A percentile compares a stretch with the other conserved stretches of the same genome.
Conservation (phyloP, 2,888 invertebrate genomes). For the Caenorhabditis afra region DNA sequence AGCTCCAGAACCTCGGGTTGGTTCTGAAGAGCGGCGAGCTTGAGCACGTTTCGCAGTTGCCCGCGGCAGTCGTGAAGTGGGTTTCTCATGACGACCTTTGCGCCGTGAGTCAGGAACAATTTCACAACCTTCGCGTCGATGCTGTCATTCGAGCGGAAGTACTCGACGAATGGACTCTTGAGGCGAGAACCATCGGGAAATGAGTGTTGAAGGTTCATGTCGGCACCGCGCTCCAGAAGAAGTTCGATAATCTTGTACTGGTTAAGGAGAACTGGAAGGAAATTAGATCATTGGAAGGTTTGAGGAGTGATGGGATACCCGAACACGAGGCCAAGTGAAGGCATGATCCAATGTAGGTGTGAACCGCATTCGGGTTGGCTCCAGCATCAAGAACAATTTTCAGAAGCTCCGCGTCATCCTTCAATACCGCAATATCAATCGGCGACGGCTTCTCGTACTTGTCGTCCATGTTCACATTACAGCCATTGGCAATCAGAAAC, state of each 20-base stretch:
- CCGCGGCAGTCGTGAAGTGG: constrained; percentile 73
- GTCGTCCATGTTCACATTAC: constrained; percentile 84
- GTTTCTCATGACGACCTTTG: constrained; percentile 70
- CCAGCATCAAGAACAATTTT: constrained; percentile 81
- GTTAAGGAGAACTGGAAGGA: constrained; percentile 68
- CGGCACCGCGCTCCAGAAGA: constrained; percentile 72
- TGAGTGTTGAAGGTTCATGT: constrained; percentile 72
- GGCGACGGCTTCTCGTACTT: constrained; percentile 87
- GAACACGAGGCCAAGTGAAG: constrained; percentile 82
- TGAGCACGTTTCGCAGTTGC: constrained; percentile 74
- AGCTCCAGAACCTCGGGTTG: constrained; percentile 69
- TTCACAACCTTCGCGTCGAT: constrained; percentile 69
- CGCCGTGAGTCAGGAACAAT: constrained; percentile 74
- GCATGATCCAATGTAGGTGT: constrained; percentile 81
- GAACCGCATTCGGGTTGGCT: constrained; percentile 82
- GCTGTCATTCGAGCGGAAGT: constrained; percentile 67
- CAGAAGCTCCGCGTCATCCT: constrained; percentile 78
- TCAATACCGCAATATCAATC: constrained; percentile 89
- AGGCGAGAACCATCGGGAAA: constrained; percentile 72
- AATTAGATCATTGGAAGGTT: too few species aligned
- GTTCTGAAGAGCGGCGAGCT: constrained; percentile 65
- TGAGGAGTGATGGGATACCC: too few species aligned
- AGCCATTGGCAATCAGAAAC: constrained; percentile 87
- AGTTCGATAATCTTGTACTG: constrained; percentile 72
- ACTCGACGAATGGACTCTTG: constrained; percentile 76